Percentiles rank a stretch among this genome's conserved stretches.
phyloP scores from a whole-genome alignment of 2,888 invertebrate genomes.

The Pristionchus japonicus region DNA sequence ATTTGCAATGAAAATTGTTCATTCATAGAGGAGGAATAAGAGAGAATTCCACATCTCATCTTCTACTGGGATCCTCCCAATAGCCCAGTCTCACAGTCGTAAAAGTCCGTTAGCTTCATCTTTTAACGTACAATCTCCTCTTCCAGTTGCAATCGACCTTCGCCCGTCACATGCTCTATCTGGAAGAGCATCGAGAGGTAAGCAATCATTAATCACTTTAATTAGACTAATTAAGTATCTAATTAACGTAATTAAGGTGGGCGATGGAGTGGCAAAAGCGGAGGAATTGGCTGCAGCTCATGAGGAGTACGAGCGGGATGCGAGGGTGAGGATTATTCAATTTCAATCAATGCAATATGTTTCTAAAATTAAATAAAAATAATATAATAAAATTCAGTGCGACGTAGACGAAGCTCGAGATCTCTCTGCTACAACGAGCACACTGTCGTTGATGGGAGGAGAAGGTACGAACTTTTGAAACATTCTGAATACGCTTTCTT shows the following conservation, averaged over 20 bases:
- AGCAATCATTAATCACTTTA: not conserved
- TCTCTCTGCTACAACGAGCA: not conserved
- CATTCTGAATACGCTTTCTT: not conserved
- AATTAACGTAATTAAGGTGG: conserved; percentile 12
- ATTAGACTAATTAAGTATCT: conserved; percentile 4
- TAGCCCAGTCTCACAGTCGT: not conserved
- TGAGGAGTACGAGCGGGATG: conserved; percentile 75
- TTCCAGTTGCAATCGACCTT: conserved; percentile 77
- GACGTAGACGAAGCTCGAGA: conserved; percentile 18
- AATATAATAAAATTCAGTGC: not conserved
- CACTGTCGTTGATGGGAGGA: conserved; percentile 24
- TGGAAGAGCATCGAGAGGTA: conserved; percentile 76
- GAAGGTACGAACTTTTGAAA: not conserved
- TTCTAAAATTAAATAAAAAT: not conserved
- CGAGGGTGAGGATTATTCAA: conserved; percentile 50
- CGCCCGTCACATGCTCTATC: conserved; percentile 76
- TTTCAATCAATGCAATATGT: not conserved
- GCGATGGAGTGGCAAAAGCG: conserved; percentile 75
- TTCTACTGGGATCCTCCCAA: too few species aligned
- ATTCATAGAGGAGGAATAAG: not conserved
- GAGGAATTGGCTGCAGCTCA: conserved; percentile 75
- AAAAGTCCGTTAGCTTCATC: not conserved
- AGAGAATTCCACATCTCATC: too few species aligned
- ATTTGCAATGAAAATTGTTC: not conserved
- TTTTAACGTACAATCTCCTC: not conserved